Evolutionary conservation across 2,888 invertebrate species (phyloP), one percentile per base, ranked within the genome.

Genomic region (Mimachlamys varia): DNA sequence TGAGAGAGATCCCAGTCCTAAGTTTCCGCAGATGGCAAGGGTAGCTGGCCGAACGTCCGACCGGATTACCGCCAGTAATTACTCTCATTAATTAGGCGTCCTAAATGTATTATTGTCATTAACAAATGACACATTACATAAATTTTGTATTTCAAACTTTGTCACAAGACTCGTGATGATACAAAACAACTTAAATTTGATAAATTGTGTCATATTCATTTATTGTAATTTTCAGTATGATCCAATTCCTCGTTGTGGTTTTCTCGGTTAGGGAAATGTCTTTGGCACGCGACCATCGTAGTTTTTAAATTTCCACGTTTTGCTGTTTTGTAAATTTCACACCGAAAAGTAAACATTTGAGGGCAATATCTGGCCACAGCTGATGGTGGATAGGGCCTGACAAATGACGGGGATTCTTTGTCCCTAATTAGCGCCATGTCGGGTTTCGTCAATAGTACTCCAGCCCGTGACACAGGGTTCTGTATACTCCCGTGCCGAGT

Each of bases 161-260:
- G 76, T 76, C 76, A 76, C 76, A 33, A 33, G 76, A 10, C 76
- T 76, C 76, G 76, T 76, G 76, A 76, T 76, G 76, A 27, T 76
- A 76, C 76, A 76, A 76, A 76, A 76, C 76, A 76, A 76, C 10
- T 33, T 76, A 76, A 76, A 27, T 76, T 76, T 76, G 76, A 76
- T 76, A 76, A 76, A 76, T 76, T 76, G 76, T 76, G 76, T 76
- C 76, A 76, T 76, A 76, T 76, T 76, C 76, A 76, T 76, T 76
- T 33, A 76, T 76, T 76, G 76, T 76, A 76, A 76, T 76, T 76
- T 76, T 76, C 76, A 76, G 76, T 76, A 76, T 76, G 76, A 76
- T 76, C 76, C 76, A 76, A 76, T 76, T 76, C 76, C 76, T 27
- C 76, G 33, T 76, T 76, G 76, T 33, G 76, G 76, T 76, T 76